A percentile compares a stretch with the other conserved stretches of the same genome.
These are phyloP conservation scores for Chelon labrosus DNA, from an alignment of 2,797 vertebrate genomes.

Conservation along the genomic window DNA sequence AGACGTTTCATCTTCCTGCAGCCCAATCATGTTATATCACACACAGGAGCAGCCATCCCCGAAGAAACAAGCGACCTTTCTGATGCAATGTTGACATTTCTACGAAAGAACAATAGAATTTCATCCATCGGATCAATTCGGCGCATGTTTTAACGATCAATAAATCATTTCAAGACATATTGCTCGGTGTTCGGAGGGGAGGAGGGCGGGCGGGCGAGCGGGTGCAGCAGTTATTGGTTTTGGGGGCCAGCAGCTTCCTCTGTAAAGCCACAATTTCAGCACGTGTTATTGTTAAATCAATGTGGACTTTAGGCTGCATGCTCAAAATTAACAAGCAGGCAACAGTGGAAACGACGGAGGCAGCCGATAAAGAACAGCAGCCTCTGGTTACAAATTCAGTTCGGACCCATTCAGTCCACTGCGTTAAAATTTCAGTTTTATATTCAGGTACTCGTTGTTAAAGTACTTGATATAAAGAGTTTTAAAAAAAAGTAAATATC, in stretches of 20 bases:
- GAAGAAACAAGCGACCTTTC: neutral
- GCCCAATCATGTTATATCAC: neutral
- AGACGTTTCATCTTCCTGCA: constrained; percentile 3
- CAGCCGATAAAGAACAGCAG: constrained; percentile 5
- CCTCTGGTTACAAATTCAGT: constrained; percentile 28
- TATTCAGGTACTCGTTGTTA: neutral
- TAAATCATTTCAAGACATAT: constrained; percentile 62
- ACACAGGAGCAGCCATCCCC: neutral
- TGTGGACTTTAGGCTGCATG: constrained; percentile 51
- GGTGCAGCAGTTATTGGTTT: constrained; percentile 56
- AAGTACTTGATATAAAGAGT: constrained; percentile 8
- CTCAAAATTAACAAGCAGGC: constrained; percentile 43
- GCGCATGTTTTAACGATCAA: constrained; percentile 61
- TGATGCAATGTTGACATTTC: constrained; percentile 4
- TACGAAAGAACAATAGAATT: constrained; percentile 39
- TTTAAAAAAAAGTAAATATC: neutral
- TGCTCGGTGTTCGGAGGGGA: constrained; percentile 31
- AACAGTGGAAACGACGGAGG: constrained; percentile 23
- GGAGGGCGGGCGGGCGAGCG: constrained; percentile 5
- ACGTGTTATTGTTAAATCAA: constrained; percentile 72
- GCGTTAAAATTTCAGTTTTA: neutral
- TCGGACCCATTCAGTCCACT: constrained; percentile 5
- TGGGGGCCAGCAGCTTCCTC: constrained; percentile 55
- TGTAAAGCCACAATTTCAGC: constrained; percentile 60
- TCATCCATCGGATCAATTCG: constrained; percentile 52